Percentiles rank a stretch among this genome's conserved stretches.
Evolutionary conservation across 2,888 invertebrate species (phyloP).

Genomic region (Cylindroiulus punctatus): DNA sequence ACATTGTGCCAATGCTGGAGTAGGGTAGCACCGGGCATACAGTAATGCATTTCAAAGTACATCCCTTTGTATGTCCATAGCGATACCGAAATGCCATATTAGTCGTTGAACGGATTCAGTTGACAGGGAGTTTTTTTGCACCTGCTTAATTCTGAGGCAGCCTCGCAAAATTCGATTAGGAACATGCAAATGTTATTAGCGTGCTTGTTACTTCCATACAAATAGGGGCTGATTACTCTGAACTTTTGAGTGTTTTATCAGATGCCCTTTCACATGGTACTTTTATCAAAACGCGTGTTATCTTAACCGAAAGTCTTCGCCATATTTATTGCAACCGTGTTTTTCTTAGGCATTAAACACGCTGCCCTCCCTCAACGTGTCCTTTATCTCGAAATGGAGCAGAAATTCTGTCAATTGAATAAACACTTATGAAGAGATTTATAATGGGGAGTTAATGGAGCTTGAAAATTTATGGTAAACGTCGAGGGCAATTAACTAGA

Average conservation of each 20-base stretch:
- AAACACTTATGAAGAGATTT: slow-evolving; percentile 52
- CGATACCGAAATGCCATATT: too few relatives aligned
- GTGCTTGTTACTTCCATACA: neutral
- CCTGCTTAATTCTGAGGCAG: neutral
- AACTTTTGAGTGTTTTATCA: slow-evolving; percentile 39
- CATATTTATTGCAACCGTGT: neutral
- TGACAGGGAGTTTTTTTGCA: too few relatives aligned
- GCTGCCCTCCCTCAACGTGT: slow-evolving; percentile 8
- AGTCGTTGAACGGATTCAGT: too few relatives aligned
- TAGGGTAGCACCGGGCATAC: too few relatives aligned
- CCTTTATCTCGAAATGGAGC: slow-evolving; percentile 36
- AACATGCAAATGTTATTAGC: neutral
- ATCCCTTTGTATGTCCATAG: too few relatives aligned
- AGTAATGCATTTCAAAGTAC: too few relatives aligned
- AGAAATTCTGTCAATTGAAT: slow-evolving; percentile 50
- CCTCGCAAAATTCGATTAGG: neutral
- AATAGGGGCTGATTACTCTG: slow-evolving; percentile 7
- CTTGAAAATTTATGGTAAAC: slow-evolving; percentile 49
- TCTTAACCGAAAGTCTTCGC: slow-evolving; percentile 10
- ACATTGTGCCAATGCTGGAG: too few relatives aligned
- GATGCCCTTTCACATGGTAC: slow-evolving; percentile 21
- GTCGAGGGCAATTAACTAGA: slow-evolving; percentile 33
- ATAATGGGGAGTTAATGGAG: slow-evolving; percentile 51
- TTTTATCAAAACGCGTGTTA: slow-evolving; percentile 4
- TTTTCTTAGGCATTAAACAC: slow-evolving; percentile 29